These are phyloP conservation scores for Plagodis pulveraria DNA, from an alignment of 2,888 invertebrate genomes.

Conservation along the genomic window DNA sequence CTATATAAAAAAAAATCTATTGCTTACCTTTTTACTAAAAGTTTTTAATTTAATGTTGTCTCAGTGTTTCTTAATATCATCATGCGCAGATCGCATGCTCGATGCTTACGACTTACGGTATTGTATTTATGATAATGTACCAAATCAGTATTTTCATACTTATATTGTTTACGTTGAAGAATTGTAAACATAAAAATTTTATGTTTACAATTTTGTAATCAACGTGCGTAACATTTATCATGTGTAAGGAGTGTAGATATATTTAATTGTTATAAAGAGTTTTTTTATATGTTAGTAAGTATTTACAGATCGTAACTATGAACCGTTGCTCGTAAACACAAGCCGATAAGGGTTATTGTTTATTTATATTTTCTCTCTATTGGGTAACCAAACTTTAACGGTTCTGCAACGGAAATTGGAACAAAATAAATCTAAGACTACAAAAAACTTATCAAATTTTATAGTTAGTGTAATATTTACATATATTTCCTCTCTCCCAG, in stretches of 20 bases:
- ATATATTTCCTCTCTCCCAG: not conserved
- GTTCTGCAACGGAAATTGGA: conserved; percentile 50
- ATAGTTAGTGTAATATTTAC: conserved; percentile 1
- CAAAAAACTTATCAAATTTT: conserved; percentile 11
- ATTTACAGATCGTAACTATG: conserved; percentile 37
- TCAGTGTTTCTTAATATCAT: too few relatives aligned
- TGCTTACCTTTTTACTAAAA: too few relatives aligned
- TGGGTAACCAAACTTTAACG: conserved; percentile 51
- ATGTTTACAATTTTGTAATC: conserved; percentile 29
- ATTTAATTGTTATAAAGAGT: conserved; percentile 10
- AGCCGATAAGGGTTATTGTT: conserved; percentile 59
- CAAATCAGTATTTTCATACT: too few relatives aligned
- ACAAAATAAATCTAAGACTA: conserved; percentile 16
- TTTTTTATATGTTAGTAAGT: conserved; percentile 28
- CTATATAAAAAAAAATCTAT: too few relatives aligned
- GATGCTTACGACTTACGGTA: too few relatives aligned
- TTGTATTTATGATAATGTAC: too few relatives aligned
- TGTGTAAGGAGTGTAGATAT: not conserved
- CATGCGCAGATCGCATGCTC: too few relatives aligned
- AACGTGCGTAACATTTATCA: conserved; percentile 8
- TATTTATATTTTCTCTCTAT: conserved; percentile 51
- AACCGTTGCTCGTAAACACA: conserved; percentile 44
- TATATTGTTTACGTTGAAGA: not conserved
- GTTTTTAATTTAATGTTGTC: too few relatives aligned
- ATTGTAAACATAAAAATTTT: conserved; percentile 18